These are phyloP conservation scores for Phataginus tetradactyla DNA, from an alignment of 2,797 vertebrate species.

Conservation along the genomic window DNA sequence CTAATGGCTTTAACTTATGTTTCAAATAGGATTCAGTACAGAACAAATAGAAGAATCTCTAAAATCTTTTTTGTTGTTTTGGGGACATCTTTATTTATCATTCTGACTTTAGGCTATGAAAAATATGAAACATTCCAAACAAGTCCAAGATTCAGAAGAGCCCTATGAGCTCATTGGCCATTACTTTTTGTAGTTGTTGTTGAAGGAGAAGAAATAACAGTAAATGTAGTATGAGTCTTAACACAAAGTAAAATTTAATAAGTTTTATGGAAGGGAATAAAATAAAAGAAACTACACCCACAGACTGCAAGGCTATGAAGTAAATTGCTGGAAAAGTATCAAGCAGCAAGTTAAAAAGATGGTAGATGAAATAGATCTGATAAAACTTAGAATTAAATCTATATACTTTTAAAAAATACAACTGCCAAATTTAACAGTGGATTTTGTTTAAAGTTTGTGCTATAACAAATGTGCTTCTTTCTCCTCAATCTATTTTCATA, in stretches of 20 bases:
- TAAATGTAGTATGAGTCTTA: conserved; percentile 68
- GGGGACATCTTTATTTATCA: conserved; percentile 63
- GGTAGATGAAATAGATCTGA: conserved; percentile 77
- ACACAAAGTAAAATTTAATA: conserved; percentile 70
- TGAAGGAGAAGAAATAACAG: conserved; percentile 76
- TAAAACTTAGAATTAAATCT: conserved; percentile 76
- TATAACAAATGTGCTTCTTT: conserved; percentile 90
- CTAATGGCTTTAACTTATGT: conserved; percentile 59
- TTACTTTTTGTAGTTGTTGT: conserved; percentile 57
- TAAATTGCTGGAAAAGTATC: conserved; percentile 75
- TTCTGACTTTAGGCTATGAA: conserved; percentile 74
- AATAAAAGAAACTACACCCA: conserved; percentile 78
- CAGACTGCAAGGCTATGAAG: conserved; percentile 79
- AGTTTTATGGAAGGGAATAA: conserved; percentile 64
- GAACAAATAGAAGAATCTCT: conserved; percentile 46
- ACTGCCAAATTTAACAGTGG: conserved; percentile 80
- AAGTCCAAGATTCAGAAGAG: conserved; percentile 53
- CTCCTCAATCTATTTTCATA: conserved; percentile 80
- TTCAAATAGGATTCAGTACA: conserved; percentile 24
- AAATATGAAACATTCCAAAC: conserved; percentile 43
- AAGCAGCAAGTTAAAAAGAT: conserved; percentile 82
- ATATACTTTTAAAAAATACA: conserved; percentile 74
- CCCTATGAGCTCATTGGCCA: conserved; percentile 52
- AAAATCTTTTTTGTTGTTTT: neutral
- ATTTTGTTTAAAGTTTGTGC: conserved; percentile 87